phyloP scores from a whole-genome alignment of 2,888 invertebrate species.

The Cylindroiulus punctatus region DNA sequence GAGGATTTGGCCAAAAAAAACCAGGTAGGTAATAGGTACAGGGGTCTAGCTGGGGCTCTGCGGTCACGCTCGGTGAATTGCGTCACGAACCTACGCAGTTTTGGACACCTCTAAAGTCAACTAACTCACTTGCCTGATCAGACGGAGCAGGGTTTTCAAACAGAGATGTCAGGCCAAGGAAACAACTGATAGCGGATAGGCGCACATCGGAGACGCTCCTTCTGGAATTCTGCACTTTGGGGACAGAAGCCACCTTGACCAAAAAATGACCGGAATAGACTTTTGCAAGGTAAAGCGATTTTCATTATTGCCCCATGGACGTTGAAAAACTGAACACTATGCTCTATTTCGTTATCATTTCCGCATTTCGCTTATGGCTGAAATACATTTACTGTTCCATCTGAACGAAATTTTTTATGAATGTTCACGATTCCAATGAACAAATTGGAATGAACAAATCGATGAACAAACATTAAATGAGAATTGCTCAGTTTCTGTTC shows the following conservation, averaged over 20 bases:
- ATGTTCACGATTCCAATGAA: too few relatives aligned
- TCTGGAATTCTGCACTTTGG: not conserved
- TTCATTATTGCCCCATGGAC: not conserved
- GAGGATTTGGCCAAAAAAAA: slow-evolving; percentile 24
- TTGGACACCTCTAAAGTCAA: not conserved
- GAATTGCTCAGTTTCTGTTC: too few relatives aligned
- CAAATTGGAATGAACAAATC: too few relatives aligned
- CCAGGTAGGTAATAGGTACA: not conserved
- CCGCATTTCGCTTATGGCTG: too few relatives aligned
- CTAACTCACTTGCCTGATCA: not conserved
- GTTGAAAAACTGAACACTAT: too few relatives aligned
- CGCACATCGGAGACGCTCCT: not conserved
- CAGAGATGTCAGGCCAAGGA: not conserved
- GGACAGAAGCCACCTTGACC: not conserved
- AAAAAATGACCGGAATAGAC: not conserved
- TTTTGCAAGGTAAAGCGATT: not conserved
- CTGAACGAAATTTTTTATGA: too few relatives aligned
- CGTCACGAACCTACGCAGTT: slow-evolving; percentile 25
- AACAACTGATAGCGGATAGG: not conserved
- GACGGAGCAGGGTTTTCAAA: not conserved
- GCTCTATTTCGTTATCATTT: too few relatives aligned
- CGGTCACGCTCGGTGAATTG: slow-evolving; percentile 29
- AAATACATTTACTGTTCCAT: too few relatives aligned
- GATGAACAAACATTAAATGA: too few relatives aligned
- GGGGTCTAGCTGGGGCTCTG: slow-evolving; percentile 38